These are phyloP conservation scores for Etheostoma cragini DNA, from an alignment of 2,113 vertebrate species.

Conservation along the genomic window DNA sequence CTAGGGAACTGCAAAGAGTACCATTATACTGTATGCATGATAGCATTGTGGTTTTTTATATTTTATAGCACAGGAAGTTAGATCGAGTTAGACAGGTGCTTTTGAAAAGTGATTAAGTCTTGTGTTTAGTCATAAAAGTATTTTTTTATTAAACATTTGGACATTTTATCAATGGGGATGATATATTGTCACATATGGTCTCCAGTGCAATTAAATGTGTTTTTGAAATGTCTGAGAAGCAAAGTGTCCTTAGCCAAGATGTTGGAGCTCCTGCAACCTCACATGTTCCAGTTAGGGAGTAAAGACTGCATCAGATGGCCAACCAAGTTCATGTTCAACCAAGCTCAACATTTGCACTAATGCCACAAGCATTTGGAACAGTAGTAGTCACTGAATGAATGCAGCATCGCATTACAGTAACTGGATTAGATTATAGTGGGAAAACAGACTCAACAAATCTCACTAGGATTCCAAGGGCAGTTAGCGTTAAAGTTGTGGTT, in stretches of 20 bases:
- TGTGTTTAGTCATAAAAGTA: neutral
- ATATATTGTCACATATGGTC: constrained; percentile 9
- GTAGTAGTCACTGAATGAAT: neutral
- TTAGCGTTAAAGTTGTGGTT: neutral
- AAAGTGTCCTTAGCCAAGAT: constrained; percentile 3
- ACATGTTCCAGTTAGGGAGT: neutral
- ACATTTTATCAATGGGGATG: neutral
- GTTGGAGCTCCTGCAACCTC: neutral
- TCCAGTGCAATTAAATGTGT: constrained; percentile 4
- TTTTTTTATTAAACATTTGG: neutral
- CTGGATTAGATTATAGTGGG: constrained; percentile 10
- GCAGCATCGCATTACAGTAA: constrained; percentile 23
- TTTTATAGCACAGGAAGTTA: constrained; percentile 20
- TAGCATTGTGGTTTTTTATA: constrained; percentile 11
- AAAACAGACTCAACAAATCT: constrained; percentile 15
- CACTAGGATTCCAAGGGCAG: neutral
- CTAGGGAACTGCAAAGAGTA: neutral
- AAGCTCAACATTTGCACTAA: constrained; percentile 23
- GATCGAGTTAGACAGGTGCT: neutral
- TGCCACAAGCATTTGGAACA: neutral
- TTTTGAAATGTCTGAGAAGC: neutral
- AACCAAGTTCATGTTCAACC: constrained; percentile 33
- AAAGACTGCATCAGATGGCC: constrained; percentile 1
- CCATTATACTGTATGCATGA: constrained; percentile 27
- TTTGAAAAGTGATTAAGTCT: constrained; percentile 8